Evolutionary conservation across 1,140 invertebrate genomes (phyloP).

Genomic region (Dendroctonus ponderosae): DNA sequence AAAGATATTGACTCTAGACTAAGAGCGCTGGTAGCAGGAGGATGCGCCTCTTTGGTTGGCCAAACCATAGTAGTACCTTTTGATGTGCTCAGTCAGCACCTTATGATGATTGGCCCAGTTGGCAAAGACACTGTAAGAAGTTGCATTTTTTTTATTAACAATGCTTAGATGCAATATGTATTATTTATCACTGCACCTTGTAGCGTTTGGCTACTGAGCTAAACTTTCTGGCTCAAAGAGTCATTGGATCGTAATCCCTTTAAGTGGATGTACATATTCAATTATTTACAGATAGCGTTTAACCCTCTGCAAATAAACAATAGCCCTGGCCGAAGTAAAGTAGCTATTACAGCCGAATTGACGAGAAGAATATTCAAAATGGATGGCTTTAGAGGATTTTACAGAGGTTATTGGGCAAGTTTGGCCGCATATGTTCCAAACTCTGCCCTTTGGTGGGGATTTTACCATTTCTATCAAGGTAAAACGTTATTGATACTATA

Average conservation of each 20-base stretch:
- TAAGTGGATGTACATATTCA: too few relatives aligned
- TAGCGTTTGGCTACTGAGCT: too few relatives aligned
- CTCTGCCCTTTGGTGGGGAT: constrained; percentile 94
- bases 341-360: constrained; percentile 63
- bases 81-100: constrained; percentile 93
- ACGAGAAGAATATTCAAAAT: constrained; percentile 69
- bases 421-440: constrained; percentile 92
- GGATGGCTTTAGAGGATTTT: constrained; percentile 87
- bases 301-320: constrained; percentile 40
- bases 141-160: too few relatives aligned
- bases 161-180: too few relatives aligned
- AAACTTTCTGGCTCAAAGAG: too few relatives aligned
- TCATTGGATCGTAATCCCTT: too few relatives aligned
- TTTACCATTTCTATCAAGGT: constrained; percentile 95
- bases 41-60: constrained; percentile 85
- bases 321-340: constrained; percentile 54
- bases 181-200: too few relatives aligned
- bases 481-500: constrained; percentile 18
- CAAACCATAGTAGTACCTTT: constrained; percentile 96
- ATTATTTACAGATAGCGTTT: constrained; percentile 38
- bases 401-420: constrained; percentile 89
- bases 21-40: constrained; percentile 78
- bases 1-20: constrained; percentile 62
- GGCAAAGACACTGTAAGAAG: constrained; percentile 37
- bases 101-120: constrained; percentile 83